A percentile compares a stretch with the other conserved stretches of the same genome.
These are phyloP conservation scores for Panthera uncia DNA, from an alignment of 2,113 vertebrate species.

Conservation along the genomic window DNA sequence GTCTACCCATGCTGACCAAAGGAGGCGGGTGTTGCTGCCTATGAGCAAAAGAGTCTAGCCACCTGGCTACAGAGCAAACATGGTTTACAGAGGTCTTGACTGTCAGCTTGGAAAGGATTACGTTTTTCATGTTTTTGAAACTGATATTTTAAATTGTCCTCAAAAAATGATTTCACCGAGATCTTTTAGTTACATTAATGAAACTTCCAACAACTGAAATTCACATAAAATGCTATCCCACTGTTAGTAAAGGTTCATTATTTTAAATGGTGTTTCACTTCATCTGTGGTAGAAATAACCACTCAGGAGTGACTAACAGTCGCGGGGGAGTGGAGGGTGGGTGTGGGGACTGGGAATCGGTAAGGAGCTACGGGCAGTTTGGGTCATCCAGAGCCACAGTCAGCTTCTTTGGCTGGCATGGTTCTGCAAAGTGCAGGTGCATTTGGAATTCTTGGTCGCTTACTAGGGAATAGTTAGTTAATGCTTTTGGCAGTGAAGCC, in stretches of 20 bases:
- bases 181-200: background rate
- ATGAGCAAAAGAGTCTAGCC: too few relatives aligned
- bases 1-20: fast-evolving
- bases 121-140: background rate
- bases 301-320: background rate
- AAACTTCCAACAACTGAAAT: background rate
- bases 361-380: background rate
- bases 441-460: background rate
- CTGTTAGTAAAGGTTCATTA: background rate
- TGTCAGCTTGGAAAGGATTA: background rate
- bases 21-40: background rate
- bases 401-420: background rate
- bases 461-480: background rate
- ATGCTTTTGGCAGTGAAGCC: background rate
- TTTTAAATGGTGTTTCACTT: background rate
- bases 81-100: background rate
- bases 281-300: background rate
- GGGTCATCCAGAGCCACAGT: background rate
- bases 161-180: background rate
- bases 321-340: too few relatives aligned
- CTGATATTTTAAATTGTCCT: background rate
- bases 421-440: background rate
- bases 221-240: background rate
- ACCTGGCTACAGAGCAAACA: background rate
- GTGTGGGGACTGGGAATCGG: background rate